phyloP scores from a whole-genome alignment of 2,113 vertebrate genomes.

The Clinocottus analis region DNA sequence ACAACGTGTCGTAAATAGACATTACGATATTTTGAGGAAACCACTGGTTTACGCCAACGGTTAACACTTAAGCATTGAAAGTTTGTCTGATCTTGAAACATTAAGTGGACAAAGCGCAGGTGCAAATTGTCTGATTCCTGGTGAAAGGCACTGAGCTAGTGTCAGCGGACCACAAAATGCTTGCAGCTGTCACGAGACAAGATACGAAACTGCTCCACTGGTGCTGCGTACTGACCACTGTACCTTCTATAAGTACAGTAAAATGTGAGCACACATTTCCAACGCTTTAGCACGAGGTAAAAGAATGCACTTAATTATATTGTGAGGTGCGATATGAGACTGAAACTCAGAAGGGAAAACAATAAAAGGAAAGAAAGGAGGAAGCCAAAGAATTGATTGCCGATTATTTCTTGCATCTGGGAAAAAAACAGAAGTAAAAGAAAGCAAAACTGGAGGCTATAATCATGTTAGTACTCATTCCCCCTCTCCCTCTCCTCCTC shows the following conservation, averaged over 20 bases:
- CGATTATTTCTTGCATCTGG: conserved; percentile 74
- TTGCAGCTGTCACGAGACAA: background rate
- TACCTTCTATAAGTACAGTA: background rate
- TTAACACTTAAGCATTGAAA: background rate
- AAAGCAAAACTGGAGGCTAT: conserved; percentile 81
- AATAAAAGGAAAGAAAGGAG: conserved; percentile 59
- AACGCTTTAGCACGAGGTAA: background rate
- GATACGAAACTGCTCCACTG: background rate
- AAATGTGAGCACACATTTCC: background rate
- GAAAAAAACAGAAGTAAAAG: conserved; percentile 73
- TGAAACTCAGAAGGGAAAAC: conserved; percentile 18
- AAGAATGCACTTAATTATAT: background rate
- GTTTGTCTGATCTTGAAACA: background rate
- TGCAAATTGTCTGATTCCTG: background rate
- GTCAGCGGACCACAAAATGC: conserved; percentile 5
- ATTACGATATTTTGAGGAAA: background rate
- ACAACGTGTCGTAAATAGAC: background rate
- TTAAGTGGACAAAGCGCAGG: background rate
- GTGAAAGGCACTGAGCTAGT: background rate
- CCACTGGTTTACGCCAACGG: background rate
- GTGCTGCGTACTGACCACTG: background rate
- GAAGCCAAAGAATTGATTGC: conserved; percentile 75
- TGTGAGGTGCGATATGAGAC: conserved; percentile 14
- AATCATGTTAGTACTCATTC: conserved; percentile 82
- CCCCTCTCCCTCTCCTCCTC: conserved; percentile 19